Percentiles rank a stretch among this genome's conserved stretches.
Conservation (phyloP, 2,113 vertebrate species). For the Nipponia nippon region DNA sequence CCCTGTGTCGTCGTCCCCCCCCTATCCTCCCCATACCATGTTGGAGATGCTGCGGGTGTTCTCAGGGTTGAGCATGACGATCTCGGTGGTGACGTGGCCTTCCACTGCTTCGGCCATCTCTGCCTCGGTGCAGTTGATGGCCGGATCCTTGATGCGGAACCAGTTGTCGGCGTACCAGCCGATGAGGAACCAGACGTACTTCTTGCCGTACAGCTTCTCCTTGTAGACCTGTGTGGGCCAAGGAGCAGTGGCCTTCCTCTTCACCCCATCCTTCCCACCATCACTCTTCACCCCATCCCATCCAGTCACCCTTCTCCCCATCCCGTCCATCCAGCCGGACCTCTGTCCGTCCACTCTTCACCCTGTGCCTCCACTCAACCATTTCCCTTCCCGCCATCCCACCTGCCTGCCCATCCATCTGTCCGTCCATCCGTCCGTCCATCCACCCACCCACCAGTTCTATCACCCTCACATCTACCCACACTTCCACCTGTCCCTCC, state of each 20-base stretch:
- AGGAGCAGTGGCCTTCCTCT: no score
- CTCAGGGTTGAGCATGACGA: constrained; percentile 95
- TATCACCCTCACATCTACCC: neutral
- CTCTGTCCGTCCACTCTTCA: neutral
- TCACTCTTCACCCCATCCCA: neutral
- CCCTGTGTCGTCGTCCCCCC: fast-evolving
- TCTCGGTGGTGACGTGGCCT: constrained; percentile 95
- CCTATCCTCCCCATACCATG: constrained; percentile 72
- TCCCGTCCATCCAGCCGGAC: neutral
- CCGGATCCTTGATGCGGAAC: constrained; percentile 92
- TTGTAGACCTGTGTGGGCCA: constrained; percentile 84
- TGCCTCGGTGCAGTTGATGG: constrained; percentile 94
- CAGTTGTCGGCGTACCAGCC: constrained; percentile 98
- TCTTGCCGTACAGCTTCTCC: constrained; percentile 95
- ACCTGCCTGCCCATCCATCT: neutral
- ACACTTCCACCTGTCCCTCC: neutral
- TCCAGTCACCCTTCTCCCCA: neutral
- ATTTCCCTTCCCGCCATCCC: neutral
- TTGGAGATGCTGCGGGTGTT: constrained; percentile 93
- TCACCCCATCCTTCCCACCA: neutral
- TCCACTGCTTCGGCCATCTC: constrained; percentile 95
- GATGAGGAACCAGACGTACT: constrained; percentile 95
- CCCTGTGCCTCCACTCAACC: neutral
- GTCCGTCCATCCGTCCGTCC: neutral
- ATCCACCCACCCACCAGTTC: neutral